Evolutionary conservation across 1,140 invertebrate species (phyloP), one percentile per base, ranked within the genome.

Genomic region (Cepaea nemoralis): DNA sequence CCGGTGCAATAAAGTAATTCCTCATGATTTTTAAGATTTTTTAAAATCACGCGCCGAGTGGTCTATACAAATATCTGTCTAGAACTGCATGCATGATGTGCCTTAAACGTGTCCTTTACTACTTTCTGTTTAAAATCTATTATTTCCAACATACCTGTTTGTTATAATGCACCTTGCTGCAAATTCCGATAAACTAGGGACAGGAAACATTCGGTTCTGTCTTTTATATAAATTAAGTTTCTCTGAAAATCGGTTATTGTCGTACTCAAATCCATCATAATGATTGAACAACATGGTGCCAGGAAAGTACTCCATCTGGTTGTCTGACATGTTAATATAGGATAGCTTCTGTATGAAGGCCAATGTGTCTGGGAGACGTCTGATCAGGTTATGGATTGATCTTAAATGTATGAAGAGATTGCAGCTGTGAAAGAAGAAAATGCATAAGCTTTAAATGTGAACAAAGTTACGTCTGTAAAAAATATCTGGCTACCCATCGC

Each of bases 171-270:
- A 5, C 19, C 50, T 50, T 35, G 75, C 75, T 39, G 45, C 8
- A 31, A n/a, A 22, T 59, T 77, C 75, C 59, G 75, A 33, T 37
- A 77, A 42, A 5, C 48, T 48, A 8, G 75, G 75, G 6, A 77
- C 45, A 31, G 75, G 27, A 77, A 77, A 77, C 8, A 6, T 37
- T 6, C 6, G 8, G 31, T 33, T 69, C 8, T 14, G n/a, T 19
- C n/a, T 70, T 35, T 6, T 33, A 70, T 37, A 3, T 33, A 33
- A 3, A 14, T 42, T 12, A 16, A 27, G 37, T 14, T 40, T 40
- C 39, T 45, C 39, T 10, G 6, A 31, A 45, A 74, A 74, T 12
- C 39, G 71, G 27, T 77, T 77, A 59, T 77, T 59, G 27, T 48
- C 35, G 50, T 59, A 77, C 48, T 77, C 75, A 33, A 33, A 45